Conservation (phyloP, 2,797 vertebrate species). For the Pseudochirops corinnae region DNA sequence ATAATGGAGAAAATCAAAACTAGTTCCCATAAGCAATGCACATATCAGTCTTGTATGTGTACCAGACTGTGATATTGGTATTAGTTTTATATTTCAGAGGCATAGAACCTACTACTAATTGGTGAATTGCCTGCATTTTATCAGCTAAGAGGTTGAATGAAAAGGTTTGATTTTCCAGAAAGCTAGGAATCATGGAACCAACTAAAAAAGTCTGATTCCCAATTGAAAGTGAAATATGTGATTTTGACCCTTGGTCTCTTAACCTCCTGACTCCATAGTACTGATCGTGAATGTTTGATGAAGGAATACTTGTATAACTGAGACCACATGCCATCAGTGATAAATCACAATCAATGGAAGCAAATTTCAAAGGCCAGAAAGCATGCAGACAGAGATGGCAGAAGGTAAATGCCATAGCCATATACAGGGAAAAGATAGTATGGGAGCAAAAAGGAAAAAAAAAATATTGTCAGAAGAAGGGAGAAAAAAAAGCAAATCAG, state of each 20-base stretch:
- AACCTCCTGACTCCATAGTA: constrained; percentile 47
- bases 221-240: constrained; percentile 44
- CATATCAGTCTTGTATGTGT: not conserved
- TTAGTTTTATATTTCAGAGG: not conserved
- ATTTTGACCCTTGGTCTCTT: constrained; percentile 62
- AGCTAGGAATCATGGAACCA: constrained; percentile 31
- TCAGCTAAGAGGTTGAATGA: constrained; percentile 8
- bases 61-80: too few relatives aligned
- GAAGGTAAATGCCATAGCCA: not conserved
- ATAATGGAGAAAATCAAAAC: constrained; percentile 48
- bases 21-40: not conserved
- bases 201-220: constrained; percentile 37
- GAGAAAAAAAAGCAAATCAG: not conserved
- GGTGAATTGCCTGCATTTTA: not conserved
- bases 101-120: not conserved
- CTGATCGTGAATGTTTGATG: constrained; percentile 47
- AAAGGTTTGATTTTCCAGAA: constrained; percentile 36
- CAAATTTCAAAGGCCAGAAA: constrained; percentile 18
- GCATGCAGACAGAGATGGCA: not conserved
- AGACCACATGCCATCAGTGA: not conserved
- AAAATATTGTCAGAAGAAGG: not conserved
- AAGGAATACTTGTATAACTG: constrained; percentile 59
- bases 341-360: not conserved
- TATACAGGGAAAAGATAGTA: not conserved
- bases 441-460: not conserved